phyloP scores from a whole-genome alignment of 2,888 invertebrate genomes.

The Byasa hedistus region DNA sequence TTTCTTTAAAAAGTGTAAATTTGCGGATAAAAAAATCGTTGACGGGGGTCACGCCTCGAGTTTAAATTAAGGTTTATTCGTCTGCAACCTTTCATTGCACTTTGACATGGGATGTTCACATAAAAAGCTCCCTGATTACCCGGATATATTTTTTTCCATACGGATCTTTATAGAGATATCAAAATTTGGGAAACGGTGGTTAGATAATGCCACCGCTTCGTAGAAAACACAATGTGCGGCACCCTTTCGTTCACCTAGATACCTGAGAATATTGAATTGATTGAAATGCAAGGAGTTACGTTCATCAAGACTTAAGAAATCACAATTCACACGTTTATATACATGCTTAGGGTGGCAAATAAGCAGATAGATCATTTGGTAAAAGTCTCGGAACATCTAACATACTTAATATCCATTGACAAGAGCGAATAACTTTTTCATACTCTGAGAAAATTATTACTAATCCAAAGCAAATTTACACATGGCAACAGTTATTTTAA shows the following conservation, averaged over 20 bases:
- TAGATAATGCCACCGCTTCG: conserved; percentile 62
- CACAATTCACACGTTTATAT: neutral
- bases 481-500: no score
- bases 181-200: conserved; percentile 66
- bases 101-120: conserved; percentile 71
- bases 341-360: neutral
- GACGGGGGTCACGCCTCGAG: conserved; percentile 77
- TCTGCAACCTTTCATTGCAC: conserved; percentile 73
- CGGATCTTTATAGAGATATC: conserved; percentile 73
- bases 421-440: no score
- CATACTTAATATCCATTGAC: neutral
- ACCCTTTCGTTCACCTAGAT: conserved; percentile 61
- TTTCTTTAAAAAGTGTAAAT: conserved; percentile 67
- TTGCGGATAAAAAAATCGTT: conserved; percentile 65
- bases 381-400: neutral
- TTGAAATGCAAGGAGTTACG: conserved; percentile 39
- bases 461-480: no score
- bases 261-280: conserved; percentile 59
- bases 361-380: neutral
- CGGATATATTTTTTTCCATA: conserved; percentile 53
- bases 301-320: neutral
- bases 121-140: conserved; percentile 68
- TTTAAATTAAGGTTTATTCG: conserved; percentile 73
- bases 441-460: no score
- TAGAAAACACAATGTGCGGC: conserved; percentile 48